Evolutionary conservation across 2,888 invertebrate genomes (phyloP), one percentile per base, ranked within the genome.

Genomic region (Pseudococcus viburni): DNA sequence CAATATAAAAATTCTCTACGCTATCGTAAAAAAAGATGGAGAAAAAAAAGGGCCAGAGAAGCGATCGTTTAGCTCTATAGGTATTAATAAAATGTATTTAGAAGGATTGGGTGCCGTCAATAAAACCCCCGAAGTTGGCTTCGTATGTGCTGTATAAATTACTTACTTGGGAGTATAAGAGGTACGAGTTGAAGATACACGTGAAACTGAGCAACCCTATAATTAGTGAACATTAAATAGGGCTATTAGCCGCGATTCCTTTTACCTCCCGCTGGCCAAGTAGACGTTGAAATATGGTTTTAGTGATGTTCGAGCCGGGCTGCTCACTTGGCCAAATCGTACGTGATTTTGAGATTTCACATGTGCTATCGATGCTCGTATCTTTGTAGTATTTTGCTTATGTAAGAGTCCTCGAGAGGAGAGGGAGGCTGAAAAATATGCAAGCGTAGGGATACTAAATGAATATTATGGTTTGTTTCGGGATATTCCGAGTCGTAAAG

Each of bases 201-300:
- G 42, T 42, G 80, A 80, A 42, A 42, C 42, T 80, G 80, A 26
- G 26, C 26, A 51, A 87, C 26, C 87, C 80, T 77, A 39, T 87
- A 87, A 87, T 87, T 87, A 87, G 80, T 42, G 87, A 87, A 73
- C 87, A 87, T 87, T 87, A 87, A 80, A 77, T 80, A 77, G 87
- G 87, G 77, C 80, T 87, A 87, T 87, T 87, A 87, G 87, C 80
- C 51, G 55, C 55, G 48, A 87, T 87, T 87, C 87, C 33, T 80
- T 87, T 87, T 87, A 87, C 87, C 87, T 87, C 87, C 87, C 39
- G 77, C 87, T 80, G 83, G 46, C 80, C 87, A 39, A 87, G 48
- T 51, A 80, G 80, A 87, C 87, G 80, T 87, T 87, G 87, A 87
- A 87, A 87, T 77, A 80, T 80, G 39, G 39, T 33, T 39, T 55